These are phyloP conservation scores for Pristiophorus japonicus DNA, from an alignment of 2,113 vertebrate species.

Conservation along the genomic window DNA sequence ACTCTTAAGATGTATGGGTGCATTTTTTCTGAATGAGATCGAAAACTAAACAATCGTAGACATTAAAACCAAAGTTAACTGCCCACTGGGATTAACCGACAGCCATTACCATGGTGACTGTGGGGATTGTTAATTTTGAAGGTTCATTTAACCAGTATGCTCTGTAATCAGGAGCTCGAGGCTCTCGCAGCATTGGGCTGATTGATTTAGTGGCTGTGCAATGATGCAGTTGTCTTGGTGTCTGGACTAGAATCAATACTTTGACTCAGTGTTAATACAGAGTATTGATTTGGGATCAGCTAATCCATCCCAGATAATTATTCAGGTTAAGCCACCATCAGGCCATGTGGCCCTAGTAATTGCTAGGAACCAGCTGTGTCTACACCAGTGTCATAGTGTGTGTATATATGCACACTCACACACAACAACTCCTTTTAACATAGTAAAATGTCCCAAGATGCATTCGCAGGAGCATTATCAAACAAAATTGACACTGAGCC, in stretches of 20 bases:
- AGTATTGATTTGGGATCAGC: constrained; percentile 5
- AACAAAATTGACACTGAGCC: background rate
- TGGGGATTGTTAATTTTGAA: background rate
- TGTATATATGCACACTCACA: background rate
- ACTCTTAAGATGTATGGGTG: background rate
- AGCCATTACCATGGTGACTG: background rate
- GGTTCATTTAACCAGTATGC: constrained; percentile 10
- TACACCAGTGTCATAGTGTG: background rate
- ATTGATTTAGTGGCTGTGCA: background rate
- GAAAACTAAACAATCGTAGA: background rate
- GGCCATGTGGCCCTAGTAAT: background rate
- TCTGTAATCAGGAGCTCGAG: background rate
- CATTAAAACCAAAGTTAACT: background rate
- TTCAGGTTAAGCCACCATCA: background rate
- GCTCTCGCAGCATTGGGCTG: background rate
- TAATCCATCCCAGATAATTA: constrained; percentile 5
- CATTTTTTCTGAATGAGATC: background rate
- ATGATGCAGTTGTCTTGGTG: background rate
- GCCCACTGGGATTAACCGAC: background rate
- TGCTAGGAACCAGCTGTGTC: background rate
- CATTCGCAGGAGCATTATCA: background rate
- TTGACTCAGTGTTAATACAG: background rate
- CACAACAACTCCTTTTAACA: too few relatives aligned
- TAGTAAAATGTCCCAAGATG: too few relatives aligned
- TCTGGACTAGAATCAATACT: background rate